phyloP scores from a whole-genome alignment of 2,797 vertebrate species.

The Philypnodon macrostomus region DNA sequence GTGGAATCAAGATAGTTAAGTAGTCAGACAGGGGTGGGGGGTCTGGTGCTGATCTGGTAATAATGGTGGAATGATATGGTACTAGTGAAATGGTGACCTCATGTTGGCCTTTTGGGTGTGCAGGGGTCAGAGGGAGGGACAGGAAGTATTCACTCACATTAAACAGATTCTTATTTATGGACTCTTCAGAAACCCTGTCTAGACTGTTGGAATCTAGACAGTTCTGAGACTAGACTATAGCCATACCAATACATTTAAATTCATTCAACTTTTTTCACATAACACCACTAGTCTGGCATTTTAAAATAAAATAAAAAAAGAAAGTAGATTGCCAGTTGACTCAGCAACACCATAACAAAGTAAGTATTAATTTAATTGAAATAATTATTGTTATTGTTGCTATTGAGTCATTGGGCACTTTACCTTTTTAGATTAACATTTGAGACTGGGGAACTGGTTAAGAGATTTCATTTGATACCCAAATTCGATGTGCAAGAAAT shows the following conservation, averaged over 20 bases:
- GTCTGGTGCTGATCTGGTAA: constrained; percentile 17
- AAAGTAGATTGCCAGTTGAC: too few species aligned
- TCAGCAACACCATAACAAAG: too few species aligned
- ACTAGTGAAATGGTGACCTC: constrained; percentile 22
- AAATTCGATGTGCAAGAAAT: too few species aligned
- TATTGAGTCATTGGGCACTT: too few species aligned
- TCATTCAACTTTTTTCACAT: background rate
- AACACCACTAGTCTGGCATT: background rate
- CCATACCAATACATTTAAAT: background rate
- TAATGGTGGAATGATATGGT: constrained; percentile 16
- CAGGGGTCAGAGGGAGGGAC: constrained; percentile 11
- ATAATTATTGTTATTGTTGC: too few species aligned
- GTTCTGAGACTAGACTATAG: background rate
- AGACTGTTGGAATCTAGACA: constrained; percentile 6
- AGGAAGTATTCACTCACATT: constrained; percentile 37
- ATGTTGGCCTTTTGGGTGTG: constrained; percentile 15
- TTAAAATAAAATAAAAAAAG: too few species aligned
- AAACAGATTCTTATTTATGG: constrained; percentile 26
- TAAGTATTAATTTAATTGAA: too few species aligned
- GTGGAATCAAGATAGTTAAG: too few species aligned
- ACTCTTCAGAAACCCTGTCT: constrained; percentile 11
- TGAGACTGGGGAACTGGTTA: too few species aligned
- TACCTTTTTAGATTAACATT: too few species aligned
- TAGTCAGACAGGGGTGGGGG: constrained; percentile 3
- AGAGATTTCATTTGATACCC: too few species aligned